Conservation (phyloP, 2,113 vertebrate genomes). For the Nannospalax galili region DNA sequence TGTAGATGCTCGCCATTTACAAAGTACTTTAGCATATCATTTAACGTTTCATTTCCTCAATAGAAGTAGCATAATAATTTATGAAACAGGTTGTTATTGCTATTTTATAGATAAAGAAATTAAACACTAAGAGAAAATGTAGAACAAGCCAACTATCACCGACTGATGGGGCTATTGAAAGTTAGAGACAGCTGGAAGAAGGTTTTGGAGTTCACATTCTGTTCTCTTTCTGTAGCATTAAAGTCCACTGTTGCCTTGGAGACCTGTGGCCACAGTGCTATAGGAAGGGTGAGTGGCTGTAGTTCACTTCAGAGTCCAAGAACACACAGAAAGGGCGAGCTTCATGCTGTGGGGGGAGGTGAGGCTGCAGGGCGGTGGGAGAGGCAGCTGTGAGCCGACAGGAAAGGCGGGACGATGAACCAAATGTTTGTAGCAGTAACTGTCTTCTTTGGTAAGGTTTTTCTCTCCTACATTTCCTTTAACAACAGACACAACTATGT, state of each 20-base stretch:
- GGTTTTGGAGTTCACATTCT: background rate
- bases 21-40: background rate
- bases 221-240: too few relatives aligned
- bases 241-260: background rate
- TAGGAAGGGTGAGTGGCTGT: too few relatives aligned
- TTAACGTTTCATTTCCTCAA: background rate
- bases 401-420: background rate
- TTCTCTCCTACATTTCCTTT: background rate
- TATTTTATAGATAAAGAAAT: background rate
- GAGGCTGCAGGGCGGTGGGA: background rate
- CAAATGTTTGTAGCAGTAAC: background rate
- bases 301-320: background rate
- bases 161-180: background rate
- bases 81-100: background rate
- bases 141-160: too few relatives aligned
- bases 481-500: background rate
- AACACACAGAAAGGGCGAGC: background rate
- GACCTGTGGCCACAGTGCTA: background rate
- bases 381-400: background rate
- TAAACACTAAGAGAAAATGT: background rate
- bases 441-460: background rate
- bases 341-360: background rate
- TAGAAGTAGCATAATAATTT: background rate
- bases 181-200: rapidly evolving
- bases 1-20: background rate